phyloP scores from a whole-genome alignment of 2,797 vertebrate species.

The Falco biarmicus region DNA sequence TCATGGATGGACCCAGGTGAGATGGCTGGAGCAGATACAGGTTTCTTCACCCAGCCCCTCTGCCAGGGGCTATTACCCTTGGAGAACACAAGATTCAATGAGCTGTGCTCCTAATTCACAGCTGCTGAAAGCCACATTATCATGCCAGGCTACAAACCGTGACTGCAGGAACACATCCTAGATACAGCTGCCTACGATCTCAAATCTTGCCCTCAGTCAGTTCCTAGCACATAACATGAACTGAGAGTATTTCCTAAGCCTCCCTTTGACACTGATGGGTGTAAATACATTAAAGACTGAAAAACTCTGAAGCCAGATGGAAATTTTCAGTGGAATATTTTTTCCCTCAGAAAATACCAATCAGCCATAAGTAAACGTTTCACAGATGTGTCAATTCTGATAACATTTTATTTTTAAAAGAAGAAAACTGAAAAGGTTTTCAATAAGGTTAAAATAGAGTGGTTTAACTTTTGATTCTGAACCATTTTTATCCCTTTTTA shows the following conservation, averaged over 20 bases:
- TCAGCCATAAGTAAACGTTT: conserved; percentile 1
- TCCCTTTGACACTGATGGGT: not conserved
- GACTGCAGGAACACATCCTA: not conserved
- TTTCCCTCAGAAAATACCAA: not conserved
- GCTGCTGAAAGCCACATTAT: not conserved
- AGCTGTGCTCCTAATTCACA: not conserved
- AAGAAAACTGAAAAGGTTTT: not conserved
- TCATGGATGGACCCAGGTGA: not conserved
- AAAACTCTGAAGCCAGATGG: not conserved
- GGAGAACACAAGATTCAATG: not conserved
- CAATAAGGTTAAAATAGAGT: not conserved
- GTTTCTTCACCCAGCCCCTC: not conserved
- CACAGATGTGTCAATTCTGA: not conserved
- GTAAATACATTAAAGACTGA: conserved; percentile 4
- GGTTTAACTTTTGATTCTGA: not conserved
- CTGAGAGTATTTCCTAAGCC: not conserved
- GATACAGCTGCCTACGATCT: not conserved
- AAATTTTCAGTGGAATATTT: not conserved
- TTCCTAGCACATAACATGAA: not conserved
- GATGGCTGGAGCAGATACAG: not conserved
- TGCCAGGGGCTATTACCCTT: not conserved
- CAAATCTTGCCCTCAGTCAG: not conserved
- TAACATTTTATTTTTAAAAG: not conserved
- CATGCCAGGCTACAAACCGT: not conserved
- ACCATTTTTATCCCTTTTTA: not conserved